These are phyloP conservation scores for Pogonomyrmex barbatus DNA, from an alignment of 1,140 invertebrate genomes.

Conservation along the genomic window DNA sequence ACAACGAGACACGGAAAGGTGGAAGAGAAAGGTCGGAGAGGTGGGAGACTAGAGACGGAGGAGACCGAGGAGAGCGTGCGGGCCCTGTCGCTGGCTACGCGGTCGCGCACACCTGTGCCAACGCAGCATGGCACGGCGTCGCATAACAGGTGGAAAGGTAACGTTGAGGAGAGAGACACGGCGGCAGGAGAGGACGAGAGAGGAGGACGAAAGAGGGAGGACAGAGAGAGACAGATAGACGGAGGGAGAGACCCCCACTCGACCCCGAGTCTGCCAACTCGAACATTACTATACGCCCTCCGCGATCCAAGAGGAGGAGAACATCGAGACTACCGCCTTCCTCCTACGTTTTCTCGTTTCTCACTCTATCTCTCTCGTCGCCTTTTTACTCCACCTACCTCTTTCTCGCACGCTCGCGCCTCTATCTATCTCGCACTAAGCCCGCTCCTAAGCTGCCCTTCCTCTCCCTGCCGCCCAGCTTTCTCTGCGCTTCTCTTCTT, in stretches of 20 bases:
- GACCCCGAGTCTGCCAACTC: conserved; percentile 77
- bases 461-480: conserved; percentile 31
- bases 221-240: conserved; percentile 55
- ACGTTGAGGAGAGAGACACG: conserved; percentile 62
- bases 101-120: conserved; percentile 79
- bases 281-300: conserved; percentile 85
- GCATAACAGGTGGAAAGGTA: conserved; percentile 84
- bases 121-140: conserved; percentile 78
- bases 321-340: conserved; percentile 84
- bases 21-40: conserved; percentile 51
- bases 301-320: conserved; percentile 82
- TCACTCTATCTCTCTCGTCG: conserved; percentile 52
- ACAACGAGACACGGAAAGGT: conserved; percentile 36
- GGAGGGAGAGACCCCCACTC: conserved; percentile 79
- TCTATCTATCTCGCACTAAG: conserved; percentile 57
- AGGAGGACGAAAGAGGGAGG: conserved; percentile 55
- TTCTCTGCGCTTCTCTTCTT: conserved; percentile 50
- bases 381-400: conserved; percentile 44
- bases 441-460: conserved; percentile 50
- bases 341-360: conserved; percentile 76
- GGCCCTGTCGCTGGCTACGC: conserved; percentile 60
- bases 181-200: conserved; percentile 39
- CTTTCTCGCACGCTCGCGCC: conserved; percentile 49
- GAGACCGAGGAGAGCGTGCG: conserved; percentile 59
- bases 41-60: conserved; percentile 60